A percentile compares a stretch with the other conserved stretches of the same genome.
phyloP scores from a whole-genome alignment of 2,888 invertebrate species.

The Sinodicranocentrus sp. region DNA sequence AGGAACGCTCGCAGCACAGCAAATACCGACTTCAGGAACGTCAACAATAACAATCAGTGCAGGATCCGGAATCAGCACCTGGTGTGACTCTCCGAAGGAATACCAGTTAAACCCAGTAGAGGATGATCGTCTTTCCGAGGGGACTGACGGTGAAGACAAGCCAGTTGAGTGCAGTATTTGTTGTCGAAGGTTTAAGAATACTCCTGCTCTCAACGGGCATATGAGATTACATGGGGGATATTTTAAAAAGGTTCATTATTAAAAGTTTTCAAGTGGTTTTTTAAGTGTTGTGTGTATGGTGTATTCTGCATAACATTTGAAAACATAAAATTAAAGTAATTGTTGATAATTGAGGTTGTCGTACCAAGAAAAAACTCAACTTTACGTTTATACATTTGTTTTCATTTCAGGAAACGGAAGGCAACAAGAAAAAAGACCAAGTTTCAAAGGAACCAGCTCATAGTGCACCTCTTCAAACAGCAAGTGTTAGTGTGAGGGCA shows the following conservation, averaged over 20 bases:
- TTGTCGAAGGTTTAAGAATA: slow-evolving; percentile 97
- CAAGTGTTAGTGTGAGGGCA: slow-evolving; percentile 92
- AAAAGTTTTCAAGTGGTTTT: slow-evolving; percentile 70
- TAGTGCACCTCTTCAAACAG: slow-evolving; percentile 92
- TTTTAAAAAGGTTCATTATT: slow-evolving; percentile 88
- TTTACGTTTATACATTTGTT: too few species aligned
- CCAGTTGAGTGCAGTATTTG: slow-evolving; percentile 97
- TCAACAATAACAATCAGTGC: background rate
- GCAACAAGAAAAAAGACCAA: slow-evolving; percentile 73
- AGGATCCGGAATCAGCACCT: slow-evolving; percentile 8
- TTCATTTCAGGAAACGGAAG: slow-evolving; percentile 73
- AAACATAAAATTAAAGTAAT: too few species aligned
- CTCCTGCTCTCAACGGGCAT: slow-evolving; percentile 98
- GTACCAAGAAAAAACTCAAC: background rate
- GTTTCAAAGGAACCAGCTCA: slow-evolving; percentile 69
- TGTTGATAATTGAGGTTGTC: too few species aligned
- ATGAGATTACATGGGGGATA: slow-evolving; percentile 99
- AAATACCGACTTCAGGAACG: background rate
- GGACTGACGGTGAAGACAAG: slow-evolving; percentile 79
- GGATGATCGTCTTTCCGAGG: slow-evolving; percentile 49
- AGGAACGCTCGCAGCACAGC: slow-evolving; percentile 7
- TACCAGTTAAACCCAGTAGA: background rate
- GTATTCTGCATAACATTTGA: slow-evolving; percentile 57
- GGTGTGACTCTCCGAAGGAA: slow-evolving; percentile 36
- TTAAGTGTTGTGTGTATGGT: too few species aligned